Conservation (phyloP, 2,888 invertebrate genomes). For the Lepidonotus clava region DNA sequence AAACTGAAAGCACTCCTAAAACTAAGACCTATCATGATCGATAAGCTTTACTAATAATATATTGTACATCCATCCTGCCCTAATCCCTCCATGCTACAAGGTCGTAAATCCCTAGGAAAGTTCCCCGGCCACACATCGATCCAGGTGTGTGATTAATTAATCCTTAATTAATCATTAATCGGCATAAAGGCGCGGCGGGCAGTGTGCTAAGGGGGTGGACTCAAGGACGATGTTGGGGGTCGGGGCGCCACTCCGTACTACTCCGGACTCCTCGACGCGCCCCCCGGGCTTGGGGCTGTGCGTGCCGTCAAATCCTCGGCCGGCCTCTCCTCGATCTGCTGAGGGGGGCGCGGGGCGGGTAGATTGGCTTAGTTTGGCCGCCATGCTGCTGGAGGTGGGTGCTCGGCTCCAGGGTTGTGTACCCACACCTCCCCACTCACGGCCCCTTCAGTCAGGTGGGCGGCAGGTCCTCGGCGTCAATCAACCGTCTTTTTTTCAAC, state of each 20-base stretch:
- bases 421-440: not conserved
- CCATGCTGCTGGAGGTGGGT: not conserved
- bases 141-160: too few relatives aligned
- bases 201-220: not conserved
- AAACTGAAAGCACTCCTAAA: too few relatives aligned
- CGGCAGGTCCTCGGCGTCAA: not conserved
- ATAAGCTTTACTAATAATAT: too few relatives aligned
- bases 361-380: slow-evolving; percentile 3
- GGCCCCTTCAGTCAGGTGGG: not conserved
- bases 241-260: not conserved
- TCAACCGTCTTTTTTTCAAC: slow-evolving; percentile 1
- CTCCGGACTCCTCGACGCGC: not conserved
- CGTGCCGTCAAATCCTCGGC: not conserved
- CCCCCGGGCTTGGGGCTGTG: not conserved
- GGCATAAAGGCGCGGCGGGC: too few relatives aligned
- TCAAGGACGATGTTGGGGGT: not conserved
- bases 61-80: too few relatives aligned
- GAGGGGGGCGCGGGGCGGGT: not conserved
- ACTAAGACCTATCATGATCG: too few relatives aligned
- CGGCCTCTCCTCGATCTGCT: not conserved
- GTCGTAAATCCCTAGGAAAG: too few relatives aligned
- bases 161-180: too few relatives aligned
- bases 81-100: too few relatives aligned
- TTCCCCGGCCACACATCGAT: too few relatives aligned
- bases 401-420: not conserved